phyloP scores from a whole-genome alignment of 2,888 invertebrate species.

The Acleris emargana region DNA sequence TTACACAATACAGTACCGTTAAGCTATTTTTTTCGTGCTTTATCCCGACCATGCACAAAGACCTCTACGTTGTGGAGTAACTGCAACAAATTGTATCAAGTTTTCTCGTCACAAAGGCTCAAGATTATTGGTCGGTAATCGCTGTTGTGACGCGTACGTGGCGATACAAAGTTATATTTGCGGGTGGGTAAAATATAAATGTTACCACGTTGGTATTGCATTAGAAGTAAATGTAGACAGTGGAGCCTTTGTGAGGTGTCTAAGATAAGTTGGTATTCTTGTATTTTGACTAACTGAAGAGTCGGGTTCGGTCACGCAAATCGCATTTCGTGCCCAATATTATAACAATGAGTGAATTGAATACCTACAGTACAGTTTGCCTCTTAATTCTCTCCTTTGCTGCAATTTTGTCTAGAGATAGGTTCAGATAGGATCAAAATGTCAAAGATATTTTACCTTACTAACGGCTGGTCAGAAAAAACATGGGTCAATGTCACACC shows the following conservation, averaged over 20 bases:
- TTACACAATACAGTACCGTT: constrained; percentile 34
- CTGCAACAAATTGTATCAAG: constrained; percentile 9
- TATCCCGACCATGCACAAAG: constrained; percentile 30
- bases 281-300: constrained; percentile 55
- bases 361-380: neutral
- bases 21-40: constrained; percentile 38
- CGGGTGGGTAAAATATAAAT: constrained; percentile 4
- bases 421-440: no score
- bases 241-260: neutral
- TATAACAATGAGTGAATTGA: constrained; percentile 52
- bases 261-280: constrained; percentile 35
- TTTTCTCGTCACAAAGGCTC: constrained; percentile 7
- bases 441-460: no score
- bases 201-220: neutral
- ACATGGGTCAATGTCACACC: no score
- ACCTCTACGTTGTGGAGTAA: constrained; percentile 2
- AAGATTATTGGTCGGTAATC: neutral
- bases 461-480: no score
- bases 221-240: neutral
- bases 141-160: constrained; percentile 15
- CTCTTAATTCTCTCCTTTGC: no score
- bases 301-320: constrained; percentile 52
- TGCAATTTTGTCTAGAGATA: no score
- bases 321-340: constrained; percentile 61
- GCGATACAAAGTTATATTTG: constrained; percentile 39